Conservation (phyloP, 92 coral and sea anemone genomes). For the Nematostella vectensis region DNA sequence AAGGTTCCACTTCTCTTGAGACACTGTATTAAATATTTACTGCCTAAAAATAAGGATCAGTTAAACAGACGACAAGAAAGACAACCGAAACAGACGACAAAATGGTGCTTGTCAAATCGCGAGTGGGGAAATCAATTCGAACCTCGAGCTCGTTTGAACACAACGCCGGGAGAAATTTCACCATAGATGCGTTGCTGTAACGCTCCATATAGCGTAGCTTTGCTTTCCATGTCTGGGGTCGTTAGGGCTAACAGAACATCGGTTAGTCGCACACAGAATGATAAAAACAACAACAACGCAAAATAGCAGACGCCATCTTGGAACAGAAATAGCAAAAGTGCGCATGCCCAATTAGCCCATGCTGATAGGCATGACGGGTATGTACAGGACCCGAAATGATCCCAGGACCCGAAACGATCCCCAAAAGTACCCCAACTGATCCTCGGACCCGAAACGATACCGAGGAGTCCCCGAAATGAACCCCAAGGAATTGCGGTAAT, state of each 20-base stretch:
- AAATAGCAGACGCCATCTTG: constrained; percentile 43
- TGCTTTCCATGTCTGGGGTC: constrained; percentile 46
- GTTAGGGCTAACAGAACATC: too few species aligned
- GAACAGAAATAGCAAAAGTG: constrained; percentile 3
- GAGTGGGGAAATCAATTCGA: neutral
- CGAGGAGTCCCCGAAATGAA: too few species aligned
- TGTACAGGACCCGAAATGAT: too few species aligned
- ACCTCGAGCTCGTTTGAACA: constrained; percentile 68
- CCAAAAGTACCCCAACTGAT: too few species aligned
- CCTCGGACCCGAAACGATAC: too few species aligned
- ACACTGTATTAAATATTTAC: constrained; percentile 72
- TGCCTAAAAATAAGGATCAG: constrained; percentile 40
- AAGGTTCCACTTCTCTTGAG: constrained; percentile 63
- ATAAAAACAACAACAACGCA: constrained; percentile 31
- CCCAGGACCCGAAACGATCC: too few species aligned
- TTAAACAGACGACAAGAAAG: neutral
- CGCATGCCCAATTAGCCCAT: too few species aligned
- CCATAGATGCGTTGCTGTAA: constrained; percentile 73
- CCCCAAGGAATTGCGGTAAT: too few species aligned
- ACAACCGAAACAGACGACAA: neutral
- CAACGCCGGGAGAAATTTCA: constrained; percentile 31
- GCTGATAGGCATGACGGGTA: too few species aligned
- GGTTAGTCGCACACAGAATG: constrained; percentile 16
- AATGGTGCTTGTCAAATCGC: too few species aligned
- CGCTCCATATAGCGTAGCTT: constrained; percentile 38